Evolutionary conservation across 2,113 vertebrate species (phyloP), one percentile per base, ranked within the genome.

Genomic region (Accipiter cooperii): DNA sequence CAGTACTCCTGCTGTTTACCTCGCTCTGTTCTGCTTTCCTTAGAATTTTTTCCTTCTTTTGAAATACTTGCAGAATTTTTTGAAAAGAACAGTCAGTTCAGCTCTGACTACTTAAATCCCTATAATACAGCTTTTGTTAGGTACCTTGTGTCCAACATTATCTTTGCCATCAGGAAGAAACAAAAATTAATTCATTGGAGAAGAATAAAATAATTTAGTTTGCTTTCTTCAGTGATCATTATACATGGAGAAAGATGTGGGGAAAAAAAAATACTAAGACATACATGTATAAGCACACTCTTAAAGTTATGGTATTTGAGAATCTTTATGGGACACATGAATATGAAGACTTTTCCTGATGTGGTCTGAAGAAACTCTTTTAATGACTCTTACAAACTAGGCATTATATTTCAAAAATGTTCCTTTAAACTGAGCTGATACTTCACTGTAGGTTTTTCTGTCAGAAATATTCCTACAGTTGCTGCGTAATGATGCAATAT

Each of bases 401-500:
- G 24, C 19, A 49, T 13, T 66, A 28, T 75, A 79, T 71, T 94
- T 80, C 6, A 65, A 57, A 92, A 84, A 77, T 54, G 14, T 49
- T 82, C 42, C 33, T 93, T 96, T 96, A 87, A 58, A 49, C 15
- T 65, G 36, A 79, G 42, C 44, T 89, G 38, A 47, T 87, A 40
- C 68, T 93, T 90, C 69, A 58, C 33, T 44, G 84, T 54, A 60
- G 46, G n/a, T 58, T 90, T 89, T 95, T 93, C 61, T 29, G 49
- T 57, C 9, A 46, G 79, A 80, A 94, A 92, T 52, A 55, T 61
- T 93, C 13, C 40, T 74, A 17, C 55, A 71, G 51, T 57, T 54
- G 14, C 90, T 94, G 71, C 36, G 36, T 91, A 97, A 96, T 66
- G 81, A 89, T 94, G 83, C 73, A 82, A 94, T 96, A 93, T 95